Percentiles rank a stretch among this genome's conserved stretches.
Evolutionary conservation across 1,140 invertebrate species (phyloP).

Genomic region (Maniola jurtina): DNA sequence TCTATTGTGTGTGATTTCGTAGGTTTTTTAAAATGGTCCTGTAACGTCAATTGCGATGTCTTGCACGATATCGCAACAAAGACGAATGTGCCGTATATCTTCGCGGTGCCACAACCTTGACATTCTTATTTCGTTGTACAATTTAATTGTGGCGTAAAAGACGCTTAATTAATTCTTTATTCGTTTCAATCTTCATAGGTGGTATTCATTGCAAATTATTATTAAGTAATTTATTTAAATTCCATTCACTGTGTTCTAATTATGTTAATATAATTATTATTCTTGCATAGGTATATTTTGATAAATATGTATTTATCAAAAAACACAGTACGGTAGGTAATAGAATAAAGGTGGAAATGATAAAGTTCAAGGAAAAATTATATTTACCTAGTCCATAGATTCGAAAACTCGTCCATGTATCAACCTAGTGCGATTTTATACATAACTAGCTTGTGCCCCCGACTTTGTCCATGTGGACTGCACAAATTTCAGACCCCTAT

Average conservation of each 20-base stretch:
- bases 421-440: too few species aligned
- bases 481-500: too few species aligned
- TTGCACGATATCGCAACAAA: slow-evolving; percentile 60
- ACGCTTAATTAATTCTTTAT: not conserved
- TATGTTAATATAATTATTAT: not conserved
- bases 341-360: not conserved
- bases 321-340: not conserved
- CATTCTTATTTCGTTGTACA: slow-evolving; percentile 49
- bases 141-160: slow-evolving; percentile 4
- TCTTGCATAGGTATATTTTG: not conserved
- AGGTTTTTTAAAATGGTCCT: slow-evolving; percentile 35
- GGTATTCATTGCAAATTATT: slow-evolving; percentile 7
- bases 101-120: slow-evolving; percentile 51
- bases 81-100: slow-evolving; percentile 71
- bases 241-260: slow-evolving; percentile 2
- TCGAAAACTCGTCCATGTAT: too few species aligned
- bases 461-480: too few species aligned
- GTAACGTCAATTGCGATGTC: slow-evolving; percentile 58
- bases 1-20: not conserved
- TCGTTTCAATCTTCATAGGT: not conserved
- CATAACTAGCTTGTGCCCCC: too few species aligned
- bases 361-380: not conserved
- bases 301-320: too few species aligned
- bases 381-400: not conserved
- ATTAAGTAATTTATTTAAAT: slow-evolving; percentile 4